Evolutionary conservation across 2,113 vertebrate genomes (phyloP).

Genomic region (Percina caprodes): DNA sequence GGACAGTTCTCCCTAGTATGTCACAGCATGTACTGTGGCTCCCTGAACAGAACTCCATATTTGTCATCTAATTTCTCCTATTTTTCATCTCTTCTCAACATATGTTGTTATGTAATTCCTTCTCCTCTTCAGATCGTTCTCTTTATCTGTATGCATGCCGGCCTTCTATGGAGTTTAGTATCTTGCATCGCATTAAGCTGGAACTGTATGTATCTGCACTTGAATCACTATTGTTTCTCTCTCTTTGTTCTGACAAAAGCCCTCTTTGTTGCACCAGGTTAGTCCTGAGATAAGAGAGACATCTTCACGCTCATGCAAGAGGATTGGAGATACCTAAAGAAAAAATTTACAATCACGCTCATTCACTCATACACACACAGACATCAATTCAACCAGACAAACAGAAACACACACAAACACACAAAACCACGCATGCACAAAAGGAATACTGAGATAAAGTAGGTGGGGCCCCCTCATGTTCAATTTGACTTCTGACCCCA

Average conservation of each 20-base stretch:
- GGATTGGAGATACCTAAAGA: conserved; percentile 43
- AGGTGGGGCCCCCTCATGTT: conserved; percentile 23
- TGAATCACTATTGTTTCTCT: conserved; percentile 31
- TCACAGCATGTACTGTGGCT: not conserved
- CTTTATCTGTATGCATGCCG: not conserved
- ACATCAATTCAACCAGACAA: not conserved
- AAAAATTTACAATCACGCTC: conserved; percentile 20
- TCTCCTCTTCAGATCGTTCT: not conserved
- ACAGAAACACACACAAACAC: conserved; percentile 22
- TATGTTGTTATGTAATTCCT: not conserved
- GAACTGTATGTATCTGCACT: conserved; percentile 10
- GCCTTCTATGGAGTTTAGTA: not conserved
- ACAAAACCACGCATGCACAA: not conserved
- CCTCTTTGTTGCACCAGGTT: conserved; percentile 38
- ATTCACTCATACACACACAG: conserved; percentile 5
- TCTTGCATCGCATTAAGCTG: not conserved
- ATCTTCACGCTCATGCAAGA: conserved; percentile 26
- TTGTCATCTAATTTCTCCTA: not conserved
- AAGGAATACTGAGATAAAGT: conserved; percentile 35
- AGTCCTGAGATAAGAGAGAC: conserved; percentile 43
- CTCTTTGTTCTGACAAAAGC: conserved; percentile 45
- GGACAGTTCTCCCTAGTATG: not conserved
- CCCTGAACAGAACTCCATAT: not conserved
- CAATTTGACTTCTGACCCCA: conserved; percentile 50
- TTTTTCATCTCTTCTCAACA: not conserved